These are phyloP conservation scores for Sebastiscus tertius DNA, from an alignment of 2,797 vertebrate species.

Conservation along the genomic window DNA sequence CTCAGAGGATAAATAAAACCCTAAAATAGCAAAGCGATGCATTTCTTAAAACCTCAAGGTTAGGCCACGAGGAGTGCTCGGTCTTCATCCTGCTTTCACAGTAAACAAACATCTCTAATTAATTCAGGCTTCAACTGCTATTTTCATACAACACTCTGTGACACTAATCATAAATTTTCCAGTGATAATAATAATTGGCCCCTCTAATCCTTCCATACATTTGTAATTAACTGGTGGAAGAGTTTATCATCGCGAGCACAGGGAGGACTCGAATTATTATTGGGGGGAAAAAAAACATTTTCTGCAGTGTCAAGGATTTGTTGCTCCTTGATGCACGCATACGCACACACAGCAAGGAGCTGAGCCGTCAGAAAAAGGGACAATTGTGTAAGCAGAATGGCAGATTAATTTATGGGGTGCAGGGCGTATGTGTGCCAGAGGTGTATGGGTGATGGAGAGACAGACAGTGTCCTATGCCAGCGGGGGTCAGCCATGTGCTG, in stretches of 20 bases:
- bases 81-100: conserved; percentile 52
- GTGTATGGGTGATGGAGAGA: background rate
- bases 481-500: conserved; percentile 23
- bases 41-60: conserved; percentile 47
- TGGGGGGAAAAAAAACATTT: conserved; percentile 7
- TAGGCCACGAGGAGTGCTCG: conserved; percentile 26
- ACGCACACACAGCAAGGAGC: conserved; percentile 20
- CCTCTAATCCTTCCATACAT: conserved; percentile 72
- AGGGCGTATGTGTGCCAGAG: background rate
- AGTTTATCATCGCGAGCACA: conserved; percentile 64
- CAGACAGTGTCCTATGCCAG: background rate
- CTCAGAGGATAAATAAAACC: conserved; percentile 33
- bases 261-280: conserved; percentile 61
- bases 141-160: conserved; percentile 60
- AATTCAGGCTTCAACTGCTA: conserved; percentile 55
- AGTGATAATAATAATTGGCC: conserved; percentile 75
- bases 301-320: conserved; percentile 67
- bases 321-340: conserved; percentile 16
- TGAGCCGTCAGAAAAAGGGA: conserved; percentile 58
- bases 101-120: conserved; percentile 60
- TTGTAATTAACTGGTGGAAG: conserved; percentile 73
- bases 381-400: conserved; percentile 43
- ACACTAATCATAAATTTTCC: conserved; percentile 67
- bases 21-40: conserved; percentile 33
- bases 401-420: conserved; percentile 54